Evolutionary conservation across 2,888 invertebrate species (phyloP), one percentile per base, ranked within the genome.

Genomic region (Drosophila niveifrons): DNA sequence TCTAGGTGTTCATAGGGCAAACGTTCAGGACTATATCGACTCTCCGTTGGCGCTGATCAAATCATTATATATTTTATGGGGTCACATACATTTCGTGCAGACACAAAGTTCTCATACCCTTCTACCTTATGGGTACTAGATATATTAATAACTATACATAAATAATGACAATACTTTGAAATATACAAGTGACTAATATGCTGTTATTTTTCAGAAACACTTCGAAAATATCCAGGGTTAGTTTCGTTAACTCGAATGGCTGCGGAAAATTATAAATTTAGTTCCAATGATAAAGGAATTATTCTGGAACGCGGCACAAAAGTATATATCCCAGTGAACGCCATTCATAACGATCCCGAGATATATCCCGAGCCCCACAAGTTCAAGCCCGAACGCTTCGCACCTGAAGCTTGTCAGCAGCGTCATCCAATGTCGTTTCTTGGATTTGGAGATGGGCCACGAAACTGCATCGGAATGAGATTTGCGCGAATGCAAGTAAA

Each of bases 371-470:
- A 93, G 44, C 93, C 93, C 0, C 65, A 88, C 2, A 84, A 88
- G 65, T 93, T 92, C 67, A 90, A 92, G 34, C 93, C 93, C 0
- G 92, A 93, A 56, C 86, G 93, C 47, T 93, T 93, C 61, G 86
- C 73, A 17, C 36, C 88, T 0, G 90, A 89, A 18, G 89, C 90
- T 36, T 76, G 80, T 2, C 66, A 73, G 18, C 68, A 80, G 9
- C 82, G 91, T 3, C 88, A 90, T 74, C 82, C 91, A 0, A 88
- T 87, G 44, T 76, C 91, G 2, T 93, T 91, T 58, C 73, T 93
- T 2, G 92, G 93, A 4, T 93, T 93, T 23, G 91, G 91, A 2
- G 90, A 90, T 63, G 91, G 91, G 1, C 91, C 91, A 0, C 72
- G 91, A 1, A 90, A 88, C 67, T 91, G 91, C 66, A 90, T 91